Evolutionary conservation across 2,113 vertebrate genomes (phyloP), one percentile per base, ranked within the genome.

Genomic region (Megaptera novaeangliae): DNA sequence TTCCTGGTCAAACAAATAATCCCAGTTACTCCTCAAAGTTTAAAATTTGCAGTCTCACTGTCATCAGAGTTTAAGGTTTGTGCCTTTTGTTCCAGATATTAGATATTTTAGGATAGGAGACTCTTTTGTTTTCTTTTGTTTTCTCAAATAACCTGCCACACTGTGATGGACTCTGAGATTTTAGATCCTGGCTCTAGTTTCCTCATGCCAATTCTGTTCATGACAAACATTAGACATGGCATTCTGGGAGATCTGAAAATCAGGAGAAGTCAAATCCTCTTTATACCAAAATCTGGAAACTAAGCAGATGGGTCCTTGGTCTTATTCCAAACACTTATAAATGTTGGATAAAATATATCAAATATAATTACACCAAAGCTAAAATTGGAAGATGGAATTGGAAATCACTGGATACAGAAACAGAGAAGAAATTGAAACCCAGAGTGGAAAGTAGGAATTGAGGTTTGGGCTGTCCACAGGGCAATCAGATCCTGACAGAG

Each of bases 341-440:
- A 71, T 88, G 7, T 36, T 96, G 21, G 49, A 52, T 59, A 85
- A 71, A 44, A 55, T 68, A 74, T 31, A 91, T 57, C 57, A 83
- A 72, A 91, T 85, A 68, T 68, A 72, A 96, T 64, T 61, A 92
- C 20, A 72, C 69, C 21, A 49, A 92, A 69, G 81, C 8, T 52
- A 57, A 82, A 75, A 93, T 1, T 77, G 41, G 68, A 80, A 74
- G 57, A 83, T 17, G 80, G 15, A 90, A 87, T 74, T 27, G 71
- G 39, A 88, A 80, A 71, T 63, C 36, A 59, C 15, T 87, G 81
- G 41, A 39, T 77, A 66, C 1, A 46, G 52, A 92, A 86, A 95
- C 23, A 90, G 21, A 91, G 15, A 71, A 97, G 41, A 94, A 92
- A 96, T 25, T 88, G 69, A 75, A 91, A 61, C 27, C 21, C 41